Base-by-base conservation (phyloP, 2,888 invertebrate species). In the Oscheius sp. region DNA sequence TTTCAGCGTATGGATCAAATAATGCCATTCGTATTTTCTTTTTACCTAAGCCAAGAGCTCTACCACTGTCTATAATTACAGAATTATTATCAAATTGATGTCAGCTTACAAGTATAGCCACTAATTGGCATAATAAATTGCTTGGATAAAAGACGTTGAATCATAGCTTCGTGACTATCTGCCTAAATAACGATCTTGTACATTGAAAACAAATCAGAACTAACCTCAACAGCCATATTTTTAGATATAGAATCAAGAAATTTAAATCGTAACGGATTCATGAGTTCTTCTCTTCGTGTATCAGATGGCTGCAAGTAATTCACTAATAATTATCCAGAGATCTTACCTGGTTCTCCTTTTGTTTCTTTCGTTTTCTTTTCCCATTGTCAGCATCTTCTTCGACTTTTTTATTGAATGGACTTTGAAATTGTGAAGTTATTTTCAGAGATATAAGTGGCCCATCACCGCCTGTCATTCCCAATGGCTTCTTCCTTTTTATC, bases 1-100 rank as follows among this genome's bases (percentile, higher is more conserved):
- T 80, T 64, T 87, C 87, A 7, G 82, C 84, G 72, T 87, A 87
- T 6, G 87, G 87, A 75, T 87, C 87, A 76, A 81, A 85, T 0
- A 87, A 76, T 1, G 87, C 72, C 52, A 77, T 73, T 59, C 84
- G 81, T 0, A 76, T 66, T 6, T 81, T 77, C 49, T 78, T 78
- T 7, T 81, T 76, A 2, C 85, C 82, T 58, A 86, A 72, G 9
- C 87, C 87, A 27, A 87, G 73, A 35, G 81, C 78, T 56, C 86
- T 77, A 21, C 81, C 84, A 18, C 84, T 82, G 52, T 82, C 87
- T 87, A 70, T 25, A n/a, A n/a, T 76, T 25, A 35, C 25, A 52
- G 21, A 21, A 16, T 1, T 29, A 35, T 21, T 41, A 7, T 16
- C 9, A 45, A 16, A 69, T n/a, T 25, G 12, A 45, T 7, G n/a